These are phyloP conservation scores for Sturnira hondurensis DNA, from an alignment of 2,113 vertebrate species.

Conservation along the genomic window DNA sequence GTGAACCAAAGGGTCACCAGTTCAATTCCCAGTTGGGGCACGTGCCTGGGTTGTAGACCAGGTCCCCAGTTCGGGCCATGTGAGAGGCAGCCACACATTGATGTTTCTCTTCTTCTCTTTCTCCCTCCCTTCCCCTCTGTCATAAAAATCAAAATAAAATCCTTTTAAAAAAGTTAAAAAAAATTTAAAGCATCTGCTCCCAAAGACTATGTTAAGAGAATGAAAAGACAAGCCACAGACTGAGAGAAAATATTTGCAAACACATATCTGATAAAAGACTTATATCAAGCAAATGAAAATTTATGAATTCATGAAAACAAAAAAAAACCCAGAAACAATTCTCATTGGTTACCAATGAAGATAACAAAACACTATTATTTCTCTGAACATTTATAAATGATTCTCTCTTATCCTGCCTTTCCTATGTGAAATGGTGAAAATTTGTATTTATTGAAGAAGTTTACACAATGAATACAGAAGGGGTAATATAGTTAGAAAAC, in stretches of 20 bases:
- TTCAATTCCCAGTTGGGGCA: too few species aligned
- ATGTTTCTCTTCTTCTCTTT: too few species aligned
- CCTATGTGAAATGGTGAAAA: background rate
- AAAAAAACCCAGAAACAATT: background rate
- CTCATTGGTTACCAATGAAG: background rate
- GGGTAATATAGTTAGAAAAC: background rate
- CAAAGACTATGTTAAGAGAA: background rate
- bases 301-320: background rate
- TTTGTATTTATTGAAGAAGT: background rate
- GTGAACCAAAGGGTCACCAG: too few species aligned
- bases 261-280: background rate
- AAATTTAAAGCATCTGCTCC: background rate
- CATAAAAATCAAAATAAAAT: too few species aligned
- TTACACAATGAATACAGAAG: background rate
- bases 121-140: too few species aligned
- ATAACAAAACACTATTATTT: background rate
- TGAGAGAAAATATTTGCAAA: background rate
- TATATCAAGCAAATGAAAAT: background rate
- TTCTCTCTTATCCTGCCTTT: background rate
- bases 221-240: background rate
- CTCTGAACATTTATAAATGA: background rate
- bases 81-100: too few species aligned
- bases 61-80: too few species aligned
- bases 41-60: too few species aligned
- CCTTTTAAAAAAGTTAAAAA: too few species aligned